phyloP scores from a whole-genome alignment of 2,797 vertebrate species.

The Carcharodon carcharias region DNA sequence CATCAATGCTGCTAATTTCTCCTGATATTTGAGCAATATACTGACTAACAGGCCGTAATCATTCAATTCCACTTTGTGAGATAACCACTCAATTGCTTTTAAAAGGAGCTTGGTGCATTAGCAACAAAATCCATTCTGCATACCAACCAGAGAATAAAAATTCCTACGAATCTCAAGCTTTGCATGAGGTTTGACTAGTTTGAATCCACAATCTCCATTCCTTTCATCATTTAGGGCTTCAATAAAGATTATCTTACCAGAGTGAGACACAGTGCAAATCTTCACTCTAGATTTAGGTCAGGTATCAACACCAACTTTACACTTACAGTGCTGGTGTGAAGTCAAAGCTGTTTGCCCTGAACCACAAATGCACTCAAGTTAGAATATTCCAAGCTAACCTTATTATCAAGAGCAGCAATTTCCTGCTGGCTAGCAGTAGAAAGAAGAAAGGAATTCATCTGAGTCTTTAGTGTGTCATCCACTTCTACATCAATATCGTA shows the following conservation, averaged over 20 bases:
- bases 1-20: neutral
- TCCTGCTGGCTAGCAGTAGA: constrained; percentile 98
- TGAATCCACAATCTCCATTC: neutral
- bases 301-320: neutral
- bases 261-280: neutral
- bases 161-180: neutral
- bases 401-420: constrained; percentile 95
- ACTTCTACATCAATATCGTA: constrained; percentile 98
- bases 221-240: neutral
- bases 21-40: neutral
- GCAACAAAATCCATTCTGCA: neutral
- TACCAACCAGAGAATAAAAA: neutral
- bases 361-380: neutral
- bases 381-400: constrained; percentile 62
- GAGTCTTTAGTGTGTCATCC: constrained; percentile 94
- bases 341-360: neutral
- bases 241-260: neutral
- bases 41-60: neutral
- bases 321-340: neutral
- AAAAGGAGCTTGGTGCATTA: neutral
- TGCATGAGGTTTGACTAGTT: neutral
- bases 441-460: constrained; percentile 98
- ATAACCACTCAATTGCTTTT: neutral
- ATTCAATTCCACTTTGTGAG: neutral
- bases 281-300: neutral